These are phyloP conservation scores for Lypha dubia DNA, from an alignment of 2,888 invertebrate species.

Conservation along the genomic window DNA sequence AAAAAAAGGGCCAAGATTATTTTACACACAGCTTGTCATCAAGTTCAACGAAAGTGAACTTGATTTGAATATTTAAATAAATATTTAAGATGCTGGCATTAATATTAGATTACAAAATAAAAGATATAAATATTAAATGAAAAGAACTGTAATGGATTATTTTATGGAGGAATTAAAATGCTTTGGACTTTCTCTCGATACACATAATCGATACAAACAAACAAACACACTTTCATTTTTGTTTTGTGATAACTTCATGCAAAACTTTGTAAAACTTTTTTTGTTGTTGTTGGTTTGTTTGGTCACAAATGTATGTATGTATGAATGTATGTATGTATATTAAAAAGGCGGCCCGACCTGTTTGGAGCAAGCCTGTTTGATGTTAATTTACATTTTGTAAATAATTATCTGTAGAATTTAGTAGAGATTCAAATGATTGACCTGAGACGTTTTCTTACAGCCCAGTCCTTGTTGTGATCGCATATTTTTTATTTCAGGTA, in stretches of 20 bases:
- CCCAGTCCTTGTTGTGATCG: too few relatives aligned
- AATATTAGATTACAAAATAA: conserved; percentile 1
- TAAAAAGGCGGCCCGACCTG: too few relatives aligned
- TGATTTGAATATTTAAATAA: conserved; percentile 11
- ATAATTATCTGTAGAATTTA: too few relatives aligned
- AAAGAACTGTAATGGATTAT: conserved; percentile 48
- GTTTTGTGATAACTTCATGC: too few relatives aligned
- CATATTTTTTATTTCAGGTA: too few relatives aligned
- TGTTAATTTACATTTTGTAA: too few relatives aligned
- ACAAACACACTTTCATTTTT: too few relatives aligned
- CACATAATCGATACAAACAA: conserved; percentile 38
- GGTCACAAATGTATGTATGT: not conserved
- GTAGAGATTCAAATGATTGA: too few relatives aligned
- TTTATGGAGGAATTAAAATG: conserved; percentile 51
- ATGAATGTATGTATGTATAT: too few relatives aligned
- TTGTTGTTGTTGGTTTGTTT: not conserved
- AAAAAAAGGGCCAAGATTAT: not conserved
- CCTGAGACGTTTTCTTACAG: too few relatives aligned
- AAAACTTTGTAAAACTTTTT: too few relatives aligned
- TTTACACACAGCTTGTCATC: conserved; percentile 3
- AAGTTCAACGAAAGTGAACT: conserved; percentile 68
- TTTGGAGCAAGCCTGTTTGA: too few relatives aligned
- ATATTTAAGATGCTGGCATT: not conserved
- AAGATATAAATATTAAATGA: conserved; percentile 7
- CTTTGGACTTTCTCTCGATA: conserved; percentile 63